Percentiles rank a stretch among this genome's conserved stretches.
phyloP scores from a whole-genome alignment of 1,140 invertebrate species.

The Capitella teleta region DNA sequence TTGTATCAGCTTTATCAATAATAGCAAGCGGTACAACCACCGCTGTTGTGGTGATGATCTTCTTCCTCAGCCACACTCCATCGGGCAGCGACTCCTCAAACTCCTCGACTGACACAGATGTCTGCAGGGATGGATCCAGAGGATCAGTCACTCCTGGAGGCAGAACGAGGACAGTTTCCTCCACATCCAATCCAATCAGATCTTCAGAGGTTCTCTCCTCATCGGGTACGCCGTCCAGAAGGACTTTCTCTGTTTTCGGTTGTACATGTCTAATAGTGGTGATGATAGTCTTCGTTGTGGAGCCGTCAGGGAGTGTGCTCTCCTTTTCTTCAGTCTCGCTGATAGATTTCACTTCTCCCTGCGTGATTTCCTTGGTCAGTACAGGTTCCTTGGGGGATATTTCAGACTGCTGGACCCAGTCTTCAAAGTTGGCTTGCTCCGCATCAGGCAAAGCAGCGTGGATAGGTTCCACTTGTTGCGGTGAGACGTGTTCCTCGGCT shows the following conservation, averaged over 20 bases:
- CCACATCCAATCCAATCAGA: constrained; percentile 1
- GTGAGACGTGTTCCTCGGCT: too few relatives aligned
- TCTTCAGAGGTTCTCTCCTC: not conserved
- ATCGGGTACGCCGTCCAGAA: not conserved
- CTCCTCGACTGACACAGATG: constrained; percentile 12
- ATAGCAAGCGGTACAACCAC: not conserved
- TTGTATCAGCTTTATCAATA: not conserved
- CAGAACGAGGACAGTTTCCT: constrained; percentile 4
- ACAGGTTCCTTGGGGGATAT: too few relatives aligned
- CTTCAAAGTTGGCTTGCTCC: too few relatives aligned
- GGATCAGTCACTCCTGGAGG: constrained; percentile 4
- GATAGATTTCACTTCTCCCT: constrained; percentile 9
- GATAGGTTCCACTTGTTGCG: too few relatives aligned
- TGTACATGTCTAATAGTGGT: constrained; percentile 2
- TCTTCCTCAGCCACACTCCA: constrained; percentile 18
- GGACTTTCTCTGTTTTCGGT: not conserved
- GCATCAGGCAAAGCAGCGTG: too few relatives aligned
- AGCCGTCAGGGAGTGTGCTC: constrained; percentile 1
- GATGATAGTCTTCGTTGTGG: constrained; percentile 1
- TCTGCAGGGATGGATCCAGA: not conserved
- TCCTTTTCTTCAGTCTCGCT: constrained; percentile 23
- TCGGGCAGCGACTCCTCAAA: constrained; percentile 26
- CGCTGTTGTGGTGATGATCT: too few relatives aligned
- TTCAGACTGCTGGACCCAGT: too few relatives aligned
- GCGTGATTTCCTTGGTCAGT: too few relatives aligned